phyloP scores from a whole-genome alignment of 2,888 invertebrate species.

The Tiphia femorata region DNA sequence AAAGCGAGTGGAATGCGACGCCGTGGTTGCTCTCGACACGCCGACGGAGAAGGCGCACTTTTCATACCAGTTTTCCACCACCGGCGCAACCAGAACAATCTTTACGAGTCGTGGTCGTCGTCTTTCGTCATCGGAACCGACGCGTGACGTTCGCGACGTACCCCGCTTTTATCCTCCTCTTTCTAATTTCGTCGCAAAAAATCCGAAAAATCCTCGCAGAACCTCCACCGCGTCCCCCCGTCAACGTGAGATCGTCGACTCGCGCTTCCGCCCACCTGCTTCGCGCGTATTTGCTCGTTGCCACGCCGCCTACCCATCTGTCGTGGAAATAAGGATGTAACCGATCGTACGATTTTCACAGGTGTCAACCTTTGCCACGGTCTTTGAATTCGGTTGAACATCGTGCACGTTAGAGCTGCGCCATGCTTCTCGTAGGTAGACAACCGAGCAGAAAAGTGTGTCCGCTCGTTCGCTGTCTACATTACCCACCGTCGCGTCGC shows the following conservation, averaged over 20 bases:
- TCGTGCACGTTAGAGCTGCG: no score
- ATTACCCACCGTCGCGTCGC: no score
- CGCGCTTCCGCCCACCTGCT: constrained; percentile 10
- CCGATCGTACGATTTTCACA: not conserved
- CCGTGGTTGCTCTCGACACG: no score
- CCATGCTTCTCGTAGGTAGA: no score
- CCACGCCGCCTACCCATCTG: not conserved
- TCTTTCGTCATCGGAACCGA: not conserved
- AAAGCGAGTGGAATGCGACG: no score
- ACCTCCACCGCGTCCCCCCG: constrained; percentile 3
- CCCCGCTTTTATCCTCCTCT: constrained; percentile 12
- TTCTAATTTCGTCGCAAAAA: constrained; percentile 21
- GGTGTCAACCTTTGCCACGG: not conserved
- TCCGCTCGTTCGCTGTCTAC: no score
- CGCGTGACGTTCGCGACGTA: not conserved
- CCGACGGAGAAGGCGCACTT: no score
- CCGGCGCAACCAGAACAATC: not conserved
- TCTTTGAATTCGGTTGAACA: no score
- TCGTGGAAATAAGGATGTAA: not conserved
- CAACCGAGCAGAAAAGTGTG: no score
- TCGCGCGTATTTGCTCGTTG: constrained; percentile 2
- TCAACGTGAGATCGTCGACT: not conserved
- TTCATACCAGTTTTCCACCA: not conserved
- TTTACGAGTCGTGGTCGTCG: not conserved
- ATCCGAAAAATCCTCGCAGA: constrained; percentile 27